These are phyloP conservation scores for Agriotes lineatus DNA, from an alignment of 2,888 invertebrate genomes.

Conservation along the genomic window DNA sequence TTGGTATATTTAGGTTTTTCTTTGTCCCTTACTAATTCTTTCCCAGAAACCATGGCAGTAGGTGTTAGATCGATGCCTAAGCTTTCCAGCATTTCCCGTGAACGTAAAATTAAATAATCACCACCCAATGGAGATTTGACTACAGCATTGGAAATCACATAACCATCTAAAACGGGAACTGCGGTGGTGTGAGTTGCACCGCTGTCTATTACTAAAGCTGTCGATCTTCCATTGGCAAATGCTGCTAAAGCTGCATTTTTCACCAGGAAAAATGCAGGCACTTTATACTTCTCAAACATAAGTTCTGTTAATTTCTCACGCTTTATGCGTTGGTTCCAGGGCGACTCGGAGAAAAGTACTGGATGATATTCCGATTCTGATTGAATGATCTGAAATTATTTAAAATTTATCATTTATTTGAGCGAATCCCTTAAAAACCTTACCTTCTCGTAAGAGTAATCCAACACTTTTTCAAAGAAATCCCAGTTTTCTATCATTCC, in stretches of 20 bases:
- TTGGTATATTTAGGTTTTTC: slow-evolving; percentile 88
- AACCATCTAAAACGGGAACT: slow-evolving; percentile 94
- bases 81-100: slow-evolving; percentile 68
- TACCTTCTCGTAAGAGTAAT: slow-evolving; percentile 92
- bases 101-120: slow-evolving; percentile 90
- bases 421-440: neutral
- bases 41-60: slow-evolving; percentile 75
- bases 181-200: slow-evolving; percentile 96
- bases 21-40: slow-evolving; percentile 92
- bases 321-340: slow-evolving; percentile 94
- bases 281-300: slow-evolving; percentile 98
- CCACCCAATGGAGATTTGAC: slow-evolving; percentile 97
- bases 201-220: slow-evolving; percentile 93
- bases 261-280: slow-evolving; percentile 97
- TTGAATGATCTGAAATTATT: slow-evolving; percentile 78
- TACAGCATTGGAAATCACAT: slow-evolving; percentile 94
- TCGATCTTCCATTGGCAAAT: slow-evolving; percentile 93
- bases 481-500: slow-evolving; percentile 99
- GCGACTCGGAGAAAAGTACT: slow-evolving; percentile 96
- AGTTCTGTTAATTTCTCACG: slow-evolving; percentile 96
- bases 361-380: slow-evolving; percentile 97
- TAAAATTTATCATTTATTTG: neutral
- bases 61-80: slow-evolving; percentile 73
- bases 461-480: slow-evolving; percentile 94
- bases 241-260: slow-evolving; percentile 98